A percentile compares a stretch with the other conserved stretches of the same genome.
phyloP scores from a whole-genome alignment of 92 coral and sea anemone genomes.

The Epizoanthus rinbou region DNA sequence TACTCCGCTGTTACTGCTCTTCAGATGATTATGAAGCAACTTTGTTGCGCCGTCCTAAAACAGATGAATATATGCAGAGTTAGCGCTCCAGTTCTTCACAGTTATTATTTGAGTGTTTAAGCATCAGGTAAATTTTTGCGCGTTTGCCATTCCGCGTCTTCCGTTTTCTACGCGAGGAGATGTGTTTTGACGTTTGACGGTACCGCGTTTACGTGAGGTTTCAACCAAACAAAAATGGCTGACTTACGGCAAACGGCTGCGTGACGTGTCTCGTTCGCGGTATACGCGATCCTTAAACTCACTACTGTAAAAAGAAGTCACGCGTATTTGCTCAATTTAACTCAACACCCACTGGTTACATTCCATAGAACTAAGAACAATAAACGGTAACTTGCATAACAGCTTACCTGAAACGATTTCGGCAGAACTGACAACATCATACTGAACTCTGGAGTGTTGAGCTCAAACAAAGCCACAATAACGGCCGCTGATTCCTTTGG shows the following conservation, averaged over 20 bases:
- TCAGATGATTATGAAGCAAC: slow-evolving; percentile 90
- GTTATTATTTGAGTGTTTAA: too few relatives aligned
- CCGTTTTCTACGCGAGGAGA: too few relatives aligned
- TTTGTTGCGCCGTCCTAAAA: slow-evolving; percentile 96
- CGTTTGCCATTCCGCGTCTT: too few relatives aligned
- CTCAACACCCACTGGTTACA: not conserved
- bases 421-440: slow-evolving; percentile 96
- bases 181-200: too few relatives aligned
- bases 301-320: too few relatives aligned
- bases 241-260: too few relatives aligned
- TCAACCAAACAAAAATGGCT: too few relatives aligned
- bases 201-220: too few relatives aligned
- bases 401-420: slow-evolving; percentile 93
- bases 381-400: not conserved
- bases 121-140: too few relatives aligned
- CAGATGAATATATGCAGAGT: not conserved
- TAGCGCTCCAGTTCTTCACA: not conserved
- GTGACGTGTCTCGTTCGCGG: too few relatives aligned
- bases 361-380: not conserved
- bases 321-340: not conserved
- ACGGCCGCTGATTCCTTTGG: slow-evolving; percentile 95
- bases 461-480: slow-evolving; percentile 92
- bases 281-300: too few relatives aligned
- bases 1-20: slow-evolving; percentile 80
- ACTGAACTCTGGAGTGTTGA: slow-evolving; percentile 97